Percentiles rank a stretch among this genome's conserved stretches.
phyloP scores from a whole-genome alignment of 2,888 invertebrate genomes.

The Torymus tubicola region DNA sequence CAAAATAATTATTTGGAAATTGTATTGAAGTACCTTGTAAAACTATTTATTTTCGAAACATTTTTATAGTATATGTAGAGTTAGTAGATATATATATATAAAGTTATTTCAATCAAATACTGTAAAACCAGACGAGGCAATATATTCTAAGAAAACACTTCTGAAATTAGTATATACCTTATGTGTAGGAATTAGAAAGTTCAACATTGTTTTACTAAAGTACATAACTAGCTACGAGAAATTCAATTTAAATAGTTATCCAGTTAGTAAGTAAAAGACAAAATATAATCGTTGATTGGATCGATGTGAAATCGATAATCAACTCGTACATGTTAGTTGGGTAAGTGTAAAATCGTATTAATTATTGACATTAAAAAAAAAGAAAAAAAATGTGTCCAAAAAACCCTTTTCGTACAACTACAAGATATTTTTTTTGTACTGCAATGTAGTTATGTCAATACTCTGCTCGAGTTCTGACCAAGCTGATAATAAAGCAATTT shows the following conservation, averaged over 20 bases:
- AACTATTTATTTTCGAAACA: too few species aligned
- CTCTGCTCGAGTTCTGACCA: too few species aligned
- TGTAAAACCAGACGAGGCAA: background rate
- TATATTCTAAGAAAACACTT: conserved; percentile 3
- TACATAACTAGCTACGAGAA: background rate
- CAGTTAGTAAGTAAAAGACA: background rate
- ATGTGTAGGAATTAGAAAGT: too few species aligned
- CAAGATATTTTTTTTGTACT: too few species aligned
- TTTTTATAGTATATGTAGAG: background rate
- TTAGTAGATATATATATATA: conserved; percentile 19
- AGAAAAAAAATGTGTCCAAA: too few species aligned
- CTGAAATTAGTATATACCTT: conserved; percentile 23
- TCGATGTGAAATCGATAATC: background rate
- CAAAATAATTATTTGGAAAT: too few species aligned
- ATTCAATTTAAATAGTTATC: background rate
- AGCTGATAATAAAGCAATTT: too few species aligned
- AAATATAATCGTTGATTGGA: background rate
- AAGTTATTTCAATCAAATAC: background rate
- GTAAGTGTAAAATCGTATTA: conserved; percentile 2
- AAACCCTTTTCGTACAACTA: too few species aligned
- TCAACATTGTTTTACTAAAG: too few species aligned
- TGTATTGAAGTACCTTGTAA: too few species aligned
- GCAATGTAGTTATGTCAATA: too few species aligned
- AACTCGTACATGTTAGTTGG: conserved; percentile 4
- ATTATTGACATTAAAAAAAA: background rate